Percentiles rank a stretch among this genome's conserved stretches.
Conservation (phyloP, 2,888 invertebrate genomes). For the Callinectes sapidus region DNA sequence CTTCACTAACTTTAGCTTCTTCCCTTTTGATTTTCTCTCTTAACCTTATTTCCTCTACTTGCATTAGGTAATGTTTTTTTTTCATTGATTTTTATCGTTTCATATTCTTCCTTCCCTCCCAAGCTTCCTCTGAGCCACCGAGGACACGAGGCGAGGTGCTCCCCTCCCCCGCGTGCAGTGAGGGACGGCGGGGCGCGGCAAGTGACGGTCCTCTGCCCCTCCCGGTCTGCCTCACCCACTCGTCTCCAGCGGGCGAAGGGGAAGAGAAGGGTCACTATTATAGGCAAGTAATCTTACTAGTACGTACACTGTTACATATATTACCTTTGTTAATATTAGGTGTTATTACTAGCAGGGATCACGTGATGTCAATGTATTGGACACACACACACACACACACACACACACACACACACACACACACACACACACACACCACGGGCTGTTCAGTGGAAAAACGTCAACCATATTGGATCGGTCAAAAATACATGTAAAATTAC, state of each 20-base stretch:
- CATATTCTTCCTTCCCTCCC: neutral
- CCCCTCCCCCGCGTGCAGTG: neutral
- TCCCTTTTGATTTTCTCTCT: neutral
- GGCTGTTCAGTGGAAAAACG: neutral
- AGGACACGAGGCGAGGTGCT: neutral
- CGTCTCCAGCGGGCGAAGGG: constrained; percentile 23
- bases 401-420: constrained; percentile 30
- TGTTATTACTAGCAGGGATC: neutral
- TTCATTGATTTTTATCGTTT: neutral
- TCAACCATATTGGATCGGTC: neutral
- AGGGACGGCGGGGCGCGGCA: neutral
- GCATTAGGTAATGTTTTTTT: neutral
- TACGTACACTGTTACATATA: neutral
- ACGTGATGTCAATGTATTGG: neutral
- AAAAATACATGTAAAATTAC: neutral
- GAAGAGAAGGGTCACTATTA: neutral
- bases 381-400: constrained; percentile 50
- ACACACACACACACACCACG: constrained; percentile 27
- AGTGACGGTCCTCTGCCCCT: neutral
- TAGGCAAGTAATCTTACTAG: neutral
- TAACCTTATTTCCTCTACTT: neutral
- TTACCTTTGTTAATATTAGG: neutral
- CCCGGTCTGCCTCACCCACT: neutral
- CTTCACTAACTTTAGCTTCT: neutral
- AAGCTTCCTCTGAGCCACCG: neutral